phyloP scores from a whole-genome alignment of 2,113 vertebrate genomes.

The Lophius piscatorius region DNA sequence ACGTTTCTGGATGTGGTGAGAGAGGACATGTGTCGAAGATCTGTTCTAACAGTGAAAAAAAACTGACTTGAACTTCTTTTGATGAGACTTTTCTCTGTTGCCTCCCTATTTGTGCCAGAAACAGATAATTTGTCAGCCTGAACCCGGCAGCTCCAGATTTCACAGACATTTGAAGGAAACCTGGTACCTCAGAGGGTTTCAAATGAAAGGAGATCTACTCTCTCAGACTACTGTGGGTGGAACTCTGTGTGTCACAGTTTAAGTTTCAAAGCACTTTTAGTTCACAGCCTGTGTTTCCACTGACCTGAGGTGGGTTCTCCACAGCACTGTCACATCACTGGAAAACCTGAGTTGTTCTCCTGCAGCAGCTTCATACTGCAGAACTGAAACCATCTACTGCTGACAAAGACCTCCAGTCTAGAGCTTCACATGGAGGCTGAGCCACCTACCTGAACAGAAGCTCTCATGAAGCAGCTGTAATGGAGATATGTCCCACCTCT shows the following conservation, averaged over 20 bases:
- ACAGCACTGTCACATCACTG: constrained; percentile 9
- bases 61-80: no score
- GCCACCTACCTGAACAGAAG: constrained; percentile 70
- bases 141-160: no score
- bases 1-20: no score
- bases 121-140: no score
- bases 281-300: constrained; percentile 1
- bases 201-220: not conserved
- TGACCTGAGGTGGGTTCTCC: not conserved
- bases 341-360: constrained; percentile 1
- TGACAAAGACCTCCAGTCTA: constrained; percentile 4
- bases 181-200: no score
- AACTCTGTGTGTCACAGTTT: not conserved
- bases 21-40: no score
- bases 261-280: not conserved
- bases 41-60: no score
- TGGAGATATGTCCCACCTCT: constrained; percentile 47
- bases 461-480: constrained; percentile 74
- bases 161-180: no score
- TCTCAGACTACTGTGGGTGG: no score
- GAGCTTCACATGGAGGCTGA: constrained; percentile 51
- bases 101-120: no score
- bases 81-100: no score
- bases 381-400: constrained; percentile 11
- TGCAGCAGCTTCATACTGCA: not conserved